Conservation (phyloP, 2,888 invertebrate species). For the Lasioglossum pauxillum region DNA sequence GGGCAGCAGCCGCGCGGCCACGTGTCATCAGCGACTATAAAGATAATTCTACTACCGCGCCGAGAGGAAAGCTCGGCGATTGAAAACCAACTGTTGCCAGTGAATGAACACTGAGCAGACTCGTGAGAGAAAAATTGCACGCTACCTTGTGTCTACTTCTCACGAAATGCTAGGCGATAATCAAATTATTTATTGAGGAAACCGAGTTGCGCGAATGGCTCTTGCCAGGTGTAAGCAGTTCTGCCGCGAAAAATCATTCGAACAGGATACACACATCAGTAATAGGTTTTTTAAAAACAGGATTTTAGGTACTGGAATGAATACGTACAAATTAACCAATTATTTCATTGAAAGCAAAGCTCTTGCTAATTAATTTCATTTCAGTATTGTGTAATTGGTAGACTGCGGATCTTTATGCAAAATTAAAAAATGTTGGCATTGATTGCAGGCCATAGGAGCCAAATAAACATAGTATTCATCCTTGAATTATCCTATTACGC, state of each 20-base stretch:
- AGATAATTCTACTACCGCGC: conserved; percentile 51
- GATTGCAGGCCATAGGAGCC: too few species aligned
- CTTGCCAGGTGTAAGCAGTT: neutral
- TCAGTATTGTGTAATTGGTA: too few species aligned
- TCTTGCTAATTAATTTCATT: too few species aligned
- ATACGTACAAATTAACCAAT: neutral
- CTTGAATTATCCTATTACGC: too few species aligned
- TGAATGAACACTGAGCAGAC: neutral
- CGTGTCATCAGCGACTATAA: conserved; percentile 62
- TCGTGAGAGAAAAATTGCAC: neutral
- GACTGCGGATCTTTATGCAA: too few species aligned
- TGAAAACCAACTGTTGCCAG: neutral
- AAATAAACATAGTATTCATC: too few species aligned
- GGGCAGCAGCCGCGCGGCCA: conserved; percentile 30
- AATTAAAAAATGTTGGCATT: too few species aligned
- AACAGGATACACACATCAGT: neutral
- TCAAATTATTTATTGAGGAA: neutral
- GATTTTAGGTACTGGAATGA: neutral
- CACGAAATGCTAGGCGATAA: neutral
- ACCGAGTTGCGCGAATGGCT: neutral
- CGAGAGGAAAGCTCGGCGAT: neutral
- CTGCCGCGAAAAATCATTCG: neutral
- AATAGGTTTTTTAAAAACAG: neutral
- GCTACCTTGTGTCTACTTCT: neutral
- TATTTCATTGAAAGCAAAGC: neutral